A percentile compares a stretch with the other conserved stretches of the same genome.
Evolutionary conservation across 2,888 invertebrate genomes (phyloP).

Genomic region (Caenorhabditis wallacei): DNA sequence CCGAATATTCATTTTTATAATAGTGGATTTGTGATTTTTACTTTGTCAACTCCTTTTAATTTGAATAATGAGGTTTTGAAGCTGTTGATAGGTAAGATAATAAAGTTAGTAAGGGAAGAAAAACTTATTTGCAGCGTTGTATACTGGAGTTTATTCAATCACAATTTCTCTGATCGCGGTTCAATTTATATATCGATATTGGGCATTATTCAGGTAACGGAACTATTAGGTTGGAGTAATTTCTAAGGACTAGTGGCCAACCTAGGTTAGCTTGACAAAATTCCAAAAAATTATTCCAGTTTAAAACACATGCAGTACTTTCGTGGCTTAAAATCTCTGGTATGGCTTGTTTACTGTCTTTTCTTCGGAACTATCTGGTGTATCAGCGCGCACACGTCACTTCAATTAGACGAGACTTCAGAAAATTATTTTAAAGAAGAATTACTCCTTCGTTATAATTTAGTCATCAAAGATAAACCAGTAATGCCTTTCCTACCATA

Average conservation of each 20-base stretch:
- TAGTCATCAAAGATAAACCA: constrained; percentile 2
- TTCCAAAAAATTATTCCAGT: background rate
- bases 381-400: background rate
- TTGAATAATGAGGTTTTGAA: background rate
- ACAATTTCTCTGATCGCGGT: background rate
- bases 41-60: background rate
- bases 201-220: background rate
- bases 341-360: background rate
- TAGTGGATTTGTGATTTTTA: background rate
- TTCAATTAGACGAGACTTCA: background rate
- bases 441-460: background rate
- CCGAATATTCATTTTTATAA: constrained; percentile 10
- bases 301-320: background rate
- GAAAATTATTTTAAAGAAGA: constrained; percentile 10
- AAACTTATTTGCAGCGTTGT: background rate
- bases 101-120: background rate
- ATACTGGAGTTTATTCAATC: background rate
- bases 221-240: no score
- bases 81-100: background rate
- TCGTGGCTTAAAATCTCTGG: background rate
- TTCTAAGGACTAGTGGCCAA: no score
- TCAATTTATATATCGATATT: constrained; percentile 12
- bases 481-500: background rate
- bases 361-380: background rate
- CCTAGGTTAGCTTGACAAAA: background rate